phyloP scores from a whole-genome alignment of 35 echinoderm and acorn worm genomes.

The Lytechinus variegatus region DNA sequence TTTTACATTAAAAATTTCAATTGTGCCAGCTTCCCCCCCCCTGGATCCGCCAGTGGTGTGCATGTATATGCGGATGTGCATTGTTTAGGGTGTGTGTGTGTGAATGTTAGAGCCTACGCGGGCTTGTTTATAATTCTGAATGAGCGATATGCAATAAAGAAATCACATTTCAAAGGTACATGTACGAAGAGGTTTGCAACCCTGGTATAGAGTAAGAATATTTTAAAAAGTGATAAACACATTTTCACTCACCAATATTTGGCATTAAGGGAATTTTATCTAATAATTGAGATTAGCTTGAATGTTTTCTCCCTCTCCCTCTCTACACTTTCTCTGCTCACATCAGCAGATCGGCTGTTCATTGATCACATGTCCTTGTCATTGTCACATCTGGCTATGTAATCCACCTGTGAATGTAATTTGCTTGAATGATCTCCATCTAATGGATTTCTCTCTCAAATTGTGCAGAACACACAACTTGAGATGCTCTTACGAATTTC shows the following conservation, averaged over 20 bases:
- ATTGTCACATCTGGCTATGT: neutral
- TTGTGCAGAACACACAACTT: neutral
- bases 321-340: neutral
- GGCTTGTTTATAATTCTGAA: no score
- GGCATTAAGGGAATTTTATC: neutral
- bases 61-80: no score
- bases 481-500: neutral
- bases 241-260: neutral
- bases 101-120: no score
- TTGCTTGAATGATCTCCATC: neutral
- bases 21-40: no score
- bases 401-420: neutral
- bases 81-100: no score
- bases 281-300: neutral
- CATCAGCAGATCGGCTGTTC: neutral
- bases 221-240: neutral
- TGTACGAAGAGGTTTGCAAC: no score
- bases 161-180: no score
- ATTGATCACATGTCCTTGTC: neutral
- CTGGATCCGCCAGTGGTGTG: no score
- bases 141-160: no score
- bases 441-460: conserved; percentile 7
- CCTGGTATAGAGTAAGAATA: no score
- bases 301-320: neutral
- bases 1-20: no score